Evolutionary conservation across 2,888 invertebrate species (phyloP).

Genomic region (Drosophila kanekoi): DNA sequence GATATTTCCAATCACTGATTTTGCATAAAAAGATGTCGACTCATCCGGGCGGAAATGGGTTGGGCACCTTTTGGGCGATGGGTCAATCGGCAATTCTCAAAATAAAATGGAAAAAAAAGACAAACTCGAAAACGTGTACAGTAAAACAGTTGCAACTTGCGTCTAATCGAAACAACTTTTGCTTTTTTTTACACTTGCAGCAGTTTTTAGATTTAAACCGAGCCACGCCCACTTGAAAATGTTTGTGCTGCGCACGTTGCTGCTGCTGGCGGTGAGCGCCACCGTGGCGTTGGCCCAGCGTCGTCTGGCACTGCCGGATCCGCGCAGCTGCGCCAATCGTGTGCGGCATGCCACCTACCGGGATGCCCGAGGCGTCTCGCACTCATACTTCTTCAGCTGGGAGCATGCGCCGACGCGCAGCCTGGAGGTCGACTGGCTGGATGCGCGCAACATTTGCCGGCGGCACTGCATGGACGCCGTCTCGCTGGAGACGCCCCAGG

Average conservation of each 20-base stretch:
- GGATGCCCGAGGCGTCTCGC: constrained; percentile 94
- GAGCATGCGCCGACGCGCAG: constrained; percentile 93
- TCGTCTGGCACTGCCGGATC: constrained; percentile 94
- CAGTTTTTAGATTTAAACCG: constrained; percentile 4
- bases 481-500: constrained; percentile 94
- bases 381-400: constrained; percentile 98
- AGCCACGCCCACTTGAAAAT: constrained; percentile 46
- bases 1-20: constrained; percentile 78
- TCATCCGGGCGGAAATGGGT: constrained; percentile 73
- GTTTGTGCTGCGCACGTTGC: constrained; percentile 84
- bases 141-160: constrained; percentile 30
- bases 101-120: no score
- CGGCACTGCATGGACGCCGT: constrained; percentile 97
- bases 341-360: constrained; percentile 95
- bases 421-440: constrained; percentile 95
- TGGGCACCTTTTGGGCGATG: constrained; percentile 43
- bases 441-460: constrained; percentile 95
- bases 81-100: constrained; percentile 22
- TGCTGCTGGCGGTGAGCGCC: constrained; percentile 89
- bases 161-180: constrained; percentile 16
- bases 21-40: constrained; percentile 53
- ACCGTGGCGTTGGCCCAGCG: constrained; percentile 91
- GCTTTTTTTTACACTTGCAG: constrained; percentile 28
- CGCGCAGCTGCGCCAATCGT: constrained; percentile 94
- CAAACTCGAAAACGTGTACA: background rate